phyloP scores from a whole-genome alignment of 2,797 vertebrate species.

The Platalea minor region DNA sequence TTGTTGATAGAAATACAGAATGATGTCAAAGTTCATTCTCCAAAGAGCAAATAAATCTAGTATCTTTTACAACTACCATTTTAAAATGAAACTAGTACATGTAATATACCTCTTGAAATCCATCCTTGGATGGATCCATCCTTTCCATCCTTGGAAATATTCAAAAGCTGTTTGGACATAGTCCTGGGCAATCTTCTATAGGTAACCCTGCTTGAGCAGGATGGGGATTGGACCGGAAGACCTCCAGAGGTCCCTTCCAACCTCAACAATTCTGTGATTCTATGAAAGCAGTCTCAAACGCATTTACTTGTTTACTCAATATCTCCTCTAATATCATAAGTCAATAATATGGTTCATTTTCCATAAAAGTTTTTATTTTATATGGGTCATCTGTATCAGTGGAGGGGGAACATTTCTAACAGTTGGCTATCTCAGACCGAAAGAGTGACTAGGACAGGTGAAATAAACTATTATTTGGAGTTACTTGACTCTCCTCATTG shows the following conservation, averaged over 20 bases:
- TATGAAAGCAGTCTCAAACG: not conserved
- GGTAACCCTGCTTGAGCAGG: not conserved
- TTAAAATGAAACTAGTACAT: not conserved
- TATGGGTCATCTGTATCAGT: not conserved
- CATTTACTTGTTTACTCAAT: not conserved
- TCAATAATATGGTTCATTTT: not conserved
- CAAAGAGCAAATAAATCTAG: not conserved
- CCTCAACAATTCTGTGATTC: not conserved
- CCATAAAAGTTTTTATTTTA: not conserved
- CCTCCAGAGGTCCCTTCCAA: not conserved
- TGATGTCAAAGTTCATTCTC: not conserved
- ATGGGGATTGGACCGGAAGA: not conserved
- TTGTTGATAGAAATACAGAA: not conserved
- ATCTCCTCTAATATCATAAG: not conserved
- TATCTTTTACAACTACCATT: not conserved
- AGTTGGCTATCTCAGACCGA: not conserved
- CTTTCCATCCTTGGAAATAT: not conserved
- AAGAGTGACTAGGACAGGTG: not conserved
- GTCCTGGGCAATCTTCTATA: not conserved
- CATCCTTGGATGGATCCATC: not conserved
- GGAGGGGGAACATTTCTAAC: not conserved
- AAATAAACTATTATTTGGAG: not conserved
- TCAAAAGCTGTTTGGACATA: too few species aligned
- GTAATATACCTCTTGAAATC: not conserved
- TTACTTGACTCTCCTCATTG: not conserved